phyloP scores from a whole-genome alignment of 1,140 invertebrate genomes.

The Diachasma alloeum region DNA sequence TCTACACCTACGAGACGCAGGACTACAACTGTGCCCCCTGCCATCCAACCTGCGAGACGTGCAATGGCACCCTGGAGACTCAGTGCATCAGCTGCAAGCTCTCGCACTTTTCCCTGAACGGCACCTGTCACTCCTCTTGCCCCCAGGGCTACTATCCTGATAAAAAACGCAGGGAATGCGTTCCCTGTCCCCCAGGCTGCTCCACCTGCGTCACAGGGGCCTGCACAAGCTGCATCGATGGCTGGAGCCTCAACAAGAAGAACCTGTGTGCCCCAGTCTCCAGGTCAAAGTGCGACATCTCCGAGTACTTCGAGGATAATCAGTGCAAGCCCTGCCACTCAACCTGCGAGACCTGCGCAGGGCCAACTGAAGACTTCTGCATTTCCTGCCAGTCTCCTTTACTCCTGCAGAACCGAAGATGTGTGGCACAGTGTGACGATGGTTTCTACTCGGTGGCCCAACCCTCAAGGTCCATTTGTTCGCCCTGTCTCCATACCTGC shows the following conservation, averaged over 20 bases:
- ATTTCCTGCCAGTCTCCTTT: conserved; percentile 73
- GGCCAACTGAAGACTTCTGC: conserved; percentile 73
- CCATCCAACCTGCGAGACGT: conserved; percentile 82
- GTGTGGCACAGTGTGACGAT: conserved; percentile 76
- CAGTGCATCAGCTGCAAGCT: conserved; percentile 83
- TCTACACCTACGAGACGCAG: conserved; percentile 82
- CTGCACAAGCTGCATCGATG: conserved; percentile 74
- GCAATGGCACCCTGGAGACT: conserved; percentile 77
- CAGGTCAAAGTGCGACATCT: conserved; percentile 72
- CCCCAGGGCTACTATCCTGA: conserved; percentile 78
- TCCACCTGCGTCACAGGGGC: conserved; percentile 72
- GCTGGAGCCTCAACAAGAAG: conserved; percentile 78
- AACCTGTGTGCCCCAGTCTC: conserved; percentile 74
- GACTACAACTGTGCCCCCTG: conserved; percentile 83
- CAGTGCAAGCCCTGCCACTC: conserved; percentile 75
- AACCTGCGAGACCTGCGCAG: conserved; percentile 77
- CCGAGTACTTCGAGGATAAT: conserved; percentile 75
- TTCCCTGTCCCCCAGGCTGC: conserved; percentile 78
- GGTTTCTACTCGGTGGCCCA: conserved; percentile 71
- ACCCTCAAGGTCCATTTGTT: conserved; percentile 72
- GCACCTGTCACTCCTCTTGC: conserved; percentile 67
- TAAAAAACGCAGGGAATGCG: conserved; percentile 78
- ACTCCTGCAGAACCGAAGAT: conserved; percentile 73
- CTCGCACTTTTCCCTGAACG: conserved; percentile 73
- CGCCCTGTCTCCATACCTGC: conserved; percentile 81